Conservation (phyloP, 53 echinoderm and acorn worm species). For the Stichopus horrens region DNA sequence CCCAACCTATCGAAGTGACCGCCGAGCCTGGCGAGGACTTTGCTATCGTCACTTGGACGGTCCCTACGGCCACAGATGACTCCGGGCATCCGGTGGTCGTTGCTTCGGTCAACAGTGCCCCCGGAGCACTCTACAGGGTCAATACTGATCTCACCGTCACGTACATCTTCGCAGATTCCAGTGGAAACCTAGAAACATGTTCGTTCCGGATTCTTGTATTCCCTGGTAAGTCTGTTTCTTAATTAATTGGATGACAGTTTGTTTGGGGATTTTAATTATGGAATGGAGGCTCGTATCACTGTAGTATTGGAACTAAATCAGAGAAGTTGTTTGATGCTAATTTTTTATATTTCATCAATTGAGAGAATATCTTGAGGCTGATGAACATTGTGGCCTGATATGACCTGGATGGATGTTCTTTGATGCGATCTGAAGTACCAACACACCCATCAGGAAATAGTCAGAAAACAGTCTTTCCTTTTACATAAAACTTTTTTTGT, state of each 20-base stretch:
- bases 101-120: constrained; percentile 58
- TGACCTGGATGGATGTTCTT: no score
- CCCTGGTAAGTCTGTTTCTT: background rate
- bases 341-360: no score
- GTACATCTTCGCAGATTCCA: constrained; percentile 66
- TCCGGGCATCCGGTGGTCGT: constrained; percentile 59
- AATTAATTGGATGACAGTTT: background rate
- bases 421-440: no score
- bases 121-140: constrained; percentile 47
- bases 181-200: constrained; percentile 57
- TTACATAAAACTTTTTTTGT: no score
- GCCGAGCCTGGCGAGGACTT: constrained; percentile 30
- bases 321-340: no score
- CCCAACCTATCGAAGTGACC: constrained; percentile 21
- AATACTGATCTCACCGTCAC: constrained; percentile 53
- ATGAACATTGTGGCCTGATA: no score
- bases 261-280: background rate
- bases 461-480: no score
- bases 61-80: constrained; percentile 77
- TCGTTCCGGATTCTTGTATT: constrained; percentile 58
- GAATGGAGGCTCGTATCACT: no score
- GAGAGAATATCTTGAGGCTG: no score
- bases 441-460: no score
- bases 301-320: no score
- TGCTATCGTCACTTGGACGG: constrained; percentile 62